Evolutionary conservation across 2,113 vertebrate species (phyloP).

Genomic region (Chauna torquata): DNA sequence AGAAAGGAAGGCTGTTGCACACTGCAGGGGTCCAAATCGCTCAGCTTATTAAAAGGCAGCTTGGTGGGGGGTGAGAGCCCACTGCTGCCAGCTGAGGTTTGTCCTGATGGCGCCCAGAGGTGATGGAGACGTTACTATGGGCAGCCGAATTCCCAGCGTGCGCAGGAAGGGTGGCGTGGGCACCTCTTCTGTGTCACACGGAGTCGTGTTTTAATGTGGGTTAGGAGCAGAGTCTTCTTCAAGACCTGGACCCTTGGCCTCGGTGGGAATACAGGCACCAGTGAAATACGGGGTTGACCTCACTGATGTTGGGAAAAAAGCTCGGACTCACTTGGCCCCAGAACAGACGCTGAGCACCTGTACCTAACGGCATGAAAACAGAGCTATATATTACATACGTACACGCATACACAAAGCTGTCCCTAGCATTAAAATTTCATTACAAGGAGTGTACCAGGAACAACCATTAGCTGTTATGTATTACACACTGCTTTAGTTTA

Average conservation of each 20-base stretch:
- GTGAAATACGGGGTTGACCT: background rate
- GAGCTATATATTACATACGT: background rate
- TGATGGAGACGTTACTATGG: background rate
- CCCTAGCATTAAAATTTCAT: slow-evolving; percentile 52
- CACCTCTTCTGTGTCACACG: accelerated
- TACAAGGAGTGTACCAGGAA: slow-evolving; percentile 47
- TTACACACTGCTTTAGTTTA: background rate
- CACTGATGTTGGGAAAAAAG: background rate
- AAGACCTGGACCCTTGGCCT: background rate
- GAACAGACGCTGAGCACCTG: background rate
- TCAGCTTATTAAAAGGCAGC: background rate
- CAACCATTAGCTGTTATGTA: slow-evolving; percentile 59
- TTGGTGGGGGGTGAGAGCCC: background rate
- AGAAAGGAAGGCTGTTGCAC: background rate
- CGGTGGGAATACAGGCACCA: background rate
- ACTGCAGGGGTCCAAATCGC: background rate
- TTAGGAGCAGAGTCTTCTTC: background rate
- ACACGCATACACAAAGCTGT: background rate
- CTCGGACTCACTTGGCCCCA: background rate
- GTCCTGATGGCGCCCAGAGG: background rate
- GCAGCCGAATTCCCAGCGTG: background rate
- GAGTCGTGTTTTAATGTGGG: background rate
- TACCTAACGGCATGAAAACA: background rate
- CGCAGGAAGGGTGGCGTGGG: background rate
- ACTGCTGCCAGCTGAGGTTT: background rate